Evolutionary conservation across 1,140 invertebrate genomes (phyloP).

Genomic region (Nasonia vitripennis): DNA sequence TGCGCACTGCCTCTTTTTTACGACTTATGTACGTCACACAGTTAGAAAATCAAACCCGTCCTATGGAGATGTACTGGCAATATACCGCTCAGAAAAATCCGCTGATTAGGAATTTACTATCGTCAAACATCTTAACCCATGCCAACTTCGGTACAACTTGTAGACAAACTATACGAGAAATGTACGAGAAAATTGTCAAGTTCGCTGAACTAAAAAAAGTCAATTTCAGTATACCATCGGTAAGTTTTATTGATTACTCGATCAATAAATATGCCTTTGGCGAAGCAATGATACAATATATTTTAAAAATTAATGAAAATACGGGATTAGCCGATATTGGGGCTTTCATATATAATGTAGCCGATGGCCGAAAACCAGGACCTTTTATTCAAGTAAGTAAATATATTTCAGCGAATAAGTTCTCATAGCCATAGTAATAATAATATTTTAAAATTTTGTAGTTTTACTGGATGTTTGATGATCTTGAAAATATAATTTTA

Average conservation of each 20-base stretch:
- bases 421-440: neutral
- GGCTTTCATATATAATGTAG: neutral
- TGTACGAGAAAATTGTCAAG: neutral
- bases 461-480: neutral
- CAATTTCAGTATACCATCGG: slow-evolving; percentile 1
- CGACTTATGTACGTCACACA: no score
- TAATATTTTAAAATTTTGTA: neutral
- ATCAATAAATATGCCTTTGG: slow-evolving; percentile 1
- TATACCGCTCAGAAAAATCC: no score
- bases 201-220: neutral
- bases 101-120: no score
- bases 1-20: no score
- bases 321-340: neutral
- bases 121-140: no score
- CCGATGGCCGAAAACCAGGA: neutral
- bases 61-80: no score
- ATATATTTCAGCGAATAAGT: no score
- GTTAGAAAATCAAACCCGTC: no score
- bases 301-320: neutral
- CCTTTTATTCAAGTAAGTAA: slow-evolving; percentile 7
- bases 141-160: neutral
- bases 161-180: neutral
- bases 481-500: no score
- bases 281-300: neutral
- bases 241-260: neutral